Conservation (phyloP, 2,888 invertebrate genomes). For the Tetranychus piercei region DNA sequence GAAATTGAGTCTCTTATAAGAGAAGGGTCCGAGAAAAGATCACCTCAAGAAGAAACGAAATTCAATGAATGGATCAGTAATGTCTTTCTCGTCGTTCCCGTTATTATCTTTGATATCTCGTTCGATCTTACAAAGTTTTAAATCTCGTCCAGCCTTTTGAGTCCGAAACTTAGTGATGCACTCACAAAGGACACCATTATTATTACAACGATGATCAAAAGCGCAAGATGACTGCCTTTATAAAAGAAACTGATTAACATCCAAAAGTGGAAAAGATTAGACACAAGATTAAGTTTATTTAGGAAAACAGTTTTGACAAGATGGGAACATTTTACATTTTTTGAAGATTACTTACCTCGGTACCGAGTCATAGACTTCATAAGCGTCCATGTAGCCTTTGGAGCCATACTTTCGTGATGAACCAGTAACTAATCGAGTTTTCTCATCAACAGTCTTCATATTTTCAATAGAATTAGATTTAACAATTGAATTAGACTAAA, state of each 20-base stretch:
- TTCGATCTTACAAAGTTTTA: neutral
- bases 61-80: neutral
- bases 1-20: neutral
- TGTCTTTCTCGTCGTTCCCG: neutral
- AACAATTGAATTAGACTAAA: too few species aligned
- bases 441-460: neutral
- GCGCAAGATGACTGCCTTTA: neutral
- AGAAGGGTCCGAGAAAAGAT: neutral
- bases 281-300: too few species aligned
- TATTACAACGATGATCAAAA: neutral
- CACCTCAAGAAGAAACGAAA: neutral
- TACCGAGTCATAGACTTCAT: neutral
- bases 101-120: neutral
- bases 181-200: neutral
- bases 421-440: neutral
- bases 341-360: neutral
- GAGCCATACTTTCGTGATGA: neutral
- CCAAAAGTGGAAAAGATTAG: neutral
- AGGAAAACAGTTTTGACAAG: neutral
- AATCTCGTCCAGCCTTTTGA: neutral
- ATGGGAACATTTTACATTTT: neutral
- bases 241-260: neutral
- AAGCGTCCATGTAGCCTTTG: neutral
- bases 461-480: too few species aligned
- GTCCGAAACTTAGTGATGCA: neutral